Evolutionary conservation across 2,888 invertebrate genomes (phyloP), one percentile per base, ranked within the genome.

Genomic region (Philereme vetulata): DNA sequence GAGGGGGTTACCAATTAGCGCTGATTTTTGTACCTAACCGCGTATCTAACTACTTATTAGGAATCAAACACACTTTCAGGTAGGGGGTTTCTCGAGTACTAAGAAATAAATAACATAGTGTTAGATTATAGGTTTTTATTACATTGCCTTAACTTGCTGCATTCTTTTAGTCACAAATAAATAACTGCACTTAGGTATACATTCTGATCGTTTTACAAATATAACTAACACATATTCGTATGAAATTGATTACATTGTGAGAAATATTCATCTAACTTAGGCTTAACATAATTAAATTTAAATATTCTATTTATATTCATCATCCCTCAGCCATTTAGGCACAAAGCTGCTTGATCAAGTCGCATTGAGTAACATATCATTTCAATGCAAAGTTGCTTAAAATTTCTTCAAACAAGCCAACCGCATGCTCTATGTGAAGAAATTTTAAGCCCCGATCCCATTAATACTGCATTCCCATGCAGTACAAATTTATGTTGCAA

Each of bases 201-300:
- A 80, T 71, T 83, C 83, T 83, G 83, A 83, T 83, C 82, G 77
- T 79, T 78, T 71, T 72, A 69, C 62, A 75, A 53, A 76, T 71
- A 74, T 72, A 66, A 60, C 65, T 73, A 74, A 68, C 64, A 71
- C 54, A 71, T 67, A 64, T 69, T 69, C 65, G 67, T 44, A 47
- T 58, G 33, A 62, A 55, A 47, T 36, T 51, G 45, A 51, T 43
- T 60, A 48, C 38, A 38, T 38, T 38, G 38, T 38, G 6, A 38
- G 38, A 38, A 38, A 6, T 21, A 21, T 6, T 38, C 3, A 4
- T 7, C 0, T 38, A 38, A 38, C 38, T 38, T 38, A 38, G 6
- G 21, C 21, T 38, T 38, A 38, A 38, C 7, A 8, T 6, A 38
- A 38, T 38, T 38, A 5, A 38, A 21, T 21, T 21, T 38, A 38